Percentiles rank a stretch among this genome's conserved stretches.
Evolutionary conservation across 23 tunicate species (phyloP).

Genomic region (Trididemnum nubilum): DNA sequence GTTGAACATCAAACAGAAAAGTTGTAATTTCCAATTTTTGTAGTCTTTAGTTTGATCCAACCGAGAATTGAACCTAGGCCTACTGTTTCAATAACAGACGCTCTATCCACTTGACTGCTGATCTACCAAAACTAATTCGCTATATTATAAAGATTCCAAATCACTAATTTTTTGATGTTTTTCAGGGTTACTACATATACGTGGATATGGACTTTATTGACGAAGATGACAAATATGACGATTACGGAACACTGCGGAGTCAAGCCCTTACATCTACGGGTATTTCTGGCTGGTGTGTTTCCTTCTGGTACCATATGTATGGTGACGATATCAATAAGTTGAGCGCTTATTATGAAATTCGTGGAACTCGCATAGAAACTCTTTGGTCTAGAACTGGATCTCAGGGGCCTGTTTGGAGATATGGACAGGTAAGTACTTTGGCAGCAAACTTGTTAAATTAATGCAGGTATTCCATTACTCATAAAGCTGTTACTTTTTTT

Average conservation of each 20-base stretch:
- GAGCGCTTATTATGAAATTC: conserved; percentile 35
- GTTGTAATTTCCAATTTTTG: no score
- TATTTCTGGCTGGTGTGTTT: conserved; percentile 61
- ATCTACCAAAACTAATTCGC: no score
- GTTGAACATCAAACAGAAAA: no score
- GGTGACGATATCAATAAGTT: conserved; percentile 70
- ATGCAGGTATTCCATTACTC: no score
- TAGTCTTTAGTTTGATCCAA: no score
- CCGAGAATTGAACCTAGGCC: no score
- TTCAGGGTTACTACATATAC: conserved; percentile 80
- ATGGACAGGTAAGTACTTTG: conserved; percentile 71
- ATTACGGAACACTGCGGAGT: conserved; percentile 40
- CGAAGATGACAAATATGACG: conserved; percentile 27
- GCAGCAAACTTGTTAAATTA: no score
- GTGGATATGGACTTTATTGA: conserved; percentile 49
- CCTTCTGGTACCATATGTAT: conserved; percentile 95
- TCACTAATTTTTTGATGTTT: no score
- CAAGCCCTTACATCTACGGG: conserved; percentile 46
- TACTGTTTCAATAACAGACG: no score
- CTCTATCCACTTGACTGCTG: no score
- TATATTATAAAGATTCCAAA: no score
- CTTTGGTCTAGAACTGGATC: conserved; percentile 67
- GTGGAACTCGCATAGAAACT: conserved; percentile 46
- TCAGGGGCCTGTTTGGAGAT: conserved; percentile 66
- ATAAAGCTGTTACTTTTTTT: not conserved